phyloP scores from a whole-genome alignment of 2,888 invertebrate genomes.

The Asteroscopus sphinx region DNA sequence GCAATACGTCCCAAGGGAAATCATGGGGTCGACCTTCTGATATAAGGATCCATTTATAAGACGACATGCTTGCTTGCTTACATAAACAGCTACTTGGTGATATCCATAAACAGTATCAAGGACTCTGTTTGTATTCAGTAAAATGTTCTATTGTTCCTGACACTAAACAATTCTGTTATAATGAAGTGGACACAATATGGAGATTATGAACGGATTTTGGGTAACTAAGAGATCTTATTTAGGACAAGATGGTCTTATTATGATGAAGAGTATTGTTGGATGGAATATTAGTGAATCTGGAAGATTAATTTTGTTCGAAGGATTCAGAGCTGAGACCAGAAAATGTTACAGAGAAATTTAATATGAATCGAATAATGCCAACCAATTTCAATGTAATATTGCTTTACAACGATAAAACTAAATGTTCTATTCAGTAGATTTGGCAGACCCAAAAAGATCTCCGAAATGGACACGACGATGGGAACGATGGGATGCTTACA shows the following conservation, averaged over 20 bases:
- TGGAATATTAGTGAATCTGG: constrained; percentile 14
- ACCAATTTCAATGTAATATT: neutral
- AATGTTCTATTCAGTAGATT: neutral
- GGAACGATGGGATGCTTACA: constrained; percentile 12
- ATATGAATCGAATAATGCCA: neutral
- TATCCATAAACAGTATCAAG: constrained; percentile 27
- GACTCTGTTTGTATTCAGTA: constrained; percentile 34
- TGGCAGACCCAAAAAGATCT: constrained; percentile 13
- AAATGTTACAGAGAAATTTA: constrained; percentile 7
- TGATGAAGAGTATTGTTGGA: constrained; percentile 26
- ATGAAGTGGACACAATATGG: constrained; percentile 50
- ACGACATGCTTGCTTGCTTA: constrained; percentile 43
- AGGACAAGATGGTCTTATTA: constrained; percentile 35
- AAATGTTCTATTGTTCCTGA: constrained; percentile 50
- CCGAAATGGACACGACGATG: constrained; percentile 13
- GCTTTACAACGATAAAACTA: constrained; percentile 5
- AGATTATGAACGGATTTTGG: constrained; percentile 42
- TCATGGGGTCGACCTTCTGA: constrained; percentile 53
- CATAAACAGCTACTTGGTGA: constrained; percentile 44
- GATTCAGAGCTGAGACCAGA: constrained; percentile 2
- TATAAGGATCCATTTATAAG: constrained; percentile 46
- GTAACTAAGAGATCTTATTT: constrained; percentile 40
- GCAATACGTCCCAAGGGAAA: constrained; percentile 64
- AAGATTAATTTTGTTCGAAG: constrained; percentile 16
- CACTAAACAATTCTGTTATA: constrained; percentile 43